Percentiles rank a stretch among this genome's conserved stretches.
Conservation (phyloP, 2,113 vertebrate genomes). For the Psittacula cyanocephala region DNA sequence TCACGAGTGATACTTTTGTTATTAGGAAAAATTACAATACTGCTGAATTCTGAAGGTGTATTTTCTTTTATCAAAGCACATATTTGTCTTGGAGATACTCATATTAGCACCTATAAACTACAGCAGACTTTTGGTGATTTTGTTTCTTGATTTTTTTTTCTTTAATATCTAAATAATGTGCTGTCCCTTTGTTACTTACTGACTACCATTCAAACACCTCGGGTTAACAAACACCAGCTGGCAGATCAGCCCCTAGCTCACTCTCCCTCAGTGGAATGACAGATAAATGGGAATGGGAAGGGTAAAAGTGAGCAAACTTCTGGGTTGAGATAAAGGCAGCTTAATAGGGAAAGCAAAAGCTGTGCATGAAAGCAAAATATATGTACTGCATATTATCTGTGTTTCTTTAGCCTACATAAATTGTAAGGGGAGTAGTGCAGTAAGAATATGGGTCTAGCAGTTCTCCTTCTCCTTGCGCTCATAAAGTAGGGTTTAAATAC, state of each 20-base stretch:
- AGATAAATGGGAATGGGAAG: neutral
- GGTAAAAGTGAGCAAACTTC: neutral
- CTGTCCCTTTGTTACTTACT: neutral
- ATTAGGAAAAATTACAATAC: neutral
- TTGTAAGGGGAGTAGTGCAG: neutral
- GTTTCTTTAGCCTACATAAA: neutral
- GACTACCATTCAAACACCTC: neutral
- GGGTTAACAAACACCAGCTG: neutral
- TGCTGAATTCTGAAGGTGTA: neutral
- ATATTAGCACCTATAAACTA: neutral
- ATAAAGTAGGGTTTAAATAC: neutral
- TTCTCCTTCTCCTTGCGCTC: neutral
- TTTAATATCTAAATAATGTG: neutral
- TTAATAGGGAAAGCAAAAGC: neutral
- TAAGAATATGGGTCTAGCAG: neutral
- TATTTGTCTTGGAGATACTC: neutral
- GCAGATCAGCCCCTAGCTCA: neutral
- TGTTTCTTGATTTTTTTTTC: accelerated
- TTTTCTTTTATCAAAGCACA: neutral
- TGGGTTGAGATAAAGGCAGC: neutral
- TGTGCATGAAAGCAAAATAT: neutral
- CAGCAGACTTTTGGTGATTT: accelerated
- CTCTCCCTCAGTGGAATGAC: neutral
- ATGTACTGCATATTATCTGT: neutral
- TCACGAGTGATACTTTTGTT: neutral